phyloP scores from a whole-genome alignment of 2,888 invertebrate genomes.

The Slavum lentiscoides region DNA sequence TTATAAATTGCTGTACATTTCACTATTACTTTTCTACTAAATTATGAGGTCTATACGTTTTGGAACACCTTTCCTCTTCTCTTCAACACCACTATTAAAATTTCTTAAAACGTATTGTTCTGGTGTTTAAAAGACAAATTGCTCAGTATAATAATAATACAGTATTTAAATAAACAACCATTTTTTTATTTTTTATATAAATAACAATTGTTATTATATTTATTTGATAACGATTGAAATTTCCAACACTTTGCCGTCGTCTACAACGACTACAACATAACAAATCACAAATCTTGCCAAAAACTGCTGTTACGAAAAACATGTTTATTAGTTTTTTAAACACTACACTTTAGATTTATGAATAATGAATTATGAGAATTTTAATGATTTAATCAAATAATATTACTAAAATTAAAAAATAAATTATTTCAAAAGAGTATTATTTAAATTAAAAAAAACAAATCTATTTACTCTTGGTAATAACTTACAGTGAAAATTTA shows the following conservation, averaged over 20 bases:
- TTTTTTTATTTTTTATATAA: too few species aligned
- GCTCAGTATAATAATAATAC: too few species aligned
- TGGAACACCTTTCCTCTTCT: too few species aligned
- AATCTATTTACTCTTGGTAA: neutral
- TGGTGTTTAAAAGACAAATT: too few species aligned
- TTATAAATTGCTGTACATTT: too few species aligned
- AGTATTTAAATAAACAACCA: too few species aligned
- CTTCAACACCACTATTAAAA: too few species aligned
- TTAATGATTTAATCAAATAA: neutral
- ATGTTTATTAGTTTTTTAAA: neutral
- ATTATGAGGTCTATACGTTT: too few species aligned
- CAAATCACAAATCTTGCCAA: slow-evolving; percentile 10
- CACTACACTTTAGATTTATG: neutral
- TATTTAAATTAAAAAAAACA: neutral
- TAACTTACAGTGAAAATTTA: neutral
- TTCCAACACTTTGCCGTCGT: neutral
- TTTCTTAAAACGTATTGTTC: too few species aligned
- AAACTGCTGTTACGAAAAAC: slow-evolving; percentile 8
- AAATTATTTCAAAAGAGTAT: neutral
- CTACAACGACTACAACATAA: neutral
- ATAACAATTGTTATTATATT: too few species aligned
- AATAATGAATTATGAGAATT: neutral
- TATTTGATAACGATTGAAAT: neutral
- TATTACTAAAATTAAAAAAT: neutral
- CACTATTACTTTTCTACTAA: too few species aligned